Evolutionary conservation across 2,797 vertebrate species (phyloP).

Genomic region (Xyrichtys novacula): DNA sequence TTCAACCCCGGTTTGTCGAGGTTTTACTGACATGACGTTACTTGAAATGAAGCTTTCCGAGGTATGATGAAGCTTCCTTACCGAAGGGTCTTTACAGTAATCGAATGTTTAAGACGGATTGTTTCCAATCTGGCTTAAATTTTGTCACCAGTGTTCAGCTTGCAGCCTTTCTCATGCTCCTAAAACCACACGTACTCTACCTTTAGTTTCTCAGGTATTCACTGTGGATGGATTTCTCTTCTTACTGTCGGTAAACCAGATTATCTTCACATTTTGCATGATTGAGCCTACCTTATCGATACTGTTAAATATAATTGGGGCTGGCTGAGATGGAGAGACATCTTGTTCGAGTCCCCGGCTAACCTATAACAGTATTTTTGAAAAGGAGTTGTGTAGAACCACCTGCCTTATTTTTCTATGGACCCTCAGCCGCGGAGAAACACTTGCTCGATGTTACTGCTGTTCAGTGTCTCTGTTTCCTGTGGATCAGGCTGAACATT

Average conservation of each 20-base stretch:
- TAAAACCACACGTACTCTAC: slow-evolving; percentile 37
- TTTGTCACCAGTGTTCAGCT: neutral
- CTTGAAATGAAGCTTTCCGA: slow-evolving; percentile 64
- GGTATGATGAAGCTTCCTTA: slow-evolving; percentile 39
- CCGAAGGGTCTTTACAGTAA: slow-evolving; percentile 12
- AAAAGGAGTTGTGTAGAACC: slow-evolving; percentile 41
- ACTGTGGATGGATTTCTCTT: slow-evolving; percentile 31
- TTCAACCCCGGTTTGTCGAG: slow-evolving; percentile 22
- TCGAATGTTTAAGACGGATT: slow-evolving; percentile 46
- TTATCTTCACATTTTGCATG: slow-evolving; percentile 46
- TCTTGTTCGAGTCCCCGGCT: slow-evolving; percentile 31
- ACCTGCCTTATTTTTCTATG: slow-evolving; percentile 66
- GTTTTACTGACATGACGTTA: slow-evolving; percentile 48
- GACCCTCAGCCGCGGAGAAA: slow-evolving; percentile 54
- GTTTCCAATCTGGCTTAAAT: slow-evolving; percentile 7
- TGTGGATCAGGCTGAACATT: slow-evolving; percentile 70
- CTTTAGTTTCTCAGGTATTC: slow-evolving; percentile 69
- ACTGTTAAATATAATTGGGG: slow-evolving; percentile 37
- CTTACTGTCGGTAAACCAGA: slow-evolving; percentile 22
- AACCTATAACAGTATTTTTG: slow-evolving; percentile 33
- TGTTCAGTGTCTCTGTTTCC: slow-evolving; percentile 57
- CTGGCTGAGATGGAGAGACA: slow-evolving; percentile 28
- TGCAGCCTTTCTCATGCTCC: slow-evolving; percentile 8
- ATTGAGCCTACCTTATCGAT: slow-evolving; percentile 62
- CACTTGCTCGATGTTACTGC: slow-evolving; percentile 47